A percentile compares a stretch with the other conserved stretches of the same genome.
Evolutionary conservation across 2,888 invertebrate species (phyloP).

Genomic region (Drosophila nr. fundita): DNA sequence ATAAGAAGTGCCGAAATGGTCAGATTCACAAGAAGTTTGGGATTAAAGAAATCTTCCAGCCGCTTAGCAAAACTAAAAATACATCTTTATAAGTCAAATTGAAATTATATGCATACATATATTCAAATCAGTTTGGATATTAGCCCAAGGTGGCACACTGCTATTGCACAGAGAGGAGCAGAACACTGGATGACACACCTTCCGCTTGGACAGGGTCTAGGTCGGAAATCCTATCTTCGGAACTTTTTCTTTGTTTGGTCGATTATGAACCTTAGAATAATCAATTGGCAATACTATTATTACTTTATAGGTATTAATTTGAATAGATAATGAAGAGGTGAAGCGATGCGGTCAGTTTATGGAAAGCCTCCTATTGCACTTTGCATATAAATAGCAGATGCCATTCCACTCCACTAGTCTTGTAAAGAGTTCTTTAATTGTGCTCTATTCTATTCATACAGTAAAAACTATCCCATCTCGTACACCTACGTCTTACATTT

Average conservation of each 20-base stretch:
- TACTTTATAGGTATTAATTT: not conserved
- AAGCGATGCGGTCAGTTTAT: not conserved
- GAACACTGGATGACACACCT: not conserved
- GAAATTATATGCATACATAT: not conserved
- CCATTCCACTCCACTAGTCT: not conserved
- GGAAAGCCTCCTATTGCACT: not conserved
- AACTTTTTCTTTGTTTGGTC: not conserved
- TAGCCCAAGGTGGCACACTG: not conserved
- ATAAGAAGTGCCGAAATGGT: conserved; percentile 83
- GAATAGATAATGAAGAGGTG: not conserved
- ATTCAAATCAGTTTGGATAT: not conserved
- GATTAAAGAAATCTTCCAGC: conserved; percentile 83
- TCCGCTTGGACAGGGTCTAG: not conserved
- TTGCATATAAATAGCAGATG: not conserved
- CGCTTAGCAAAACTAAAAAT: conserved; percentile 74
- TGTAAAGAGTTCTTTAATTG: not conserved
- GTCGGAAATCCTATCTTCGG: no score
- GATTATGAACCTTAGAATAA: not conserved
- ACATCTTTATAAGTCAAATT: not conserved
- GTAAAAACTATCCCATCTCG: not conserved
- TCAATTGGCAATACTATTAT: not conserved
- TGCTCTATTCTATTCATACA: not conserved
- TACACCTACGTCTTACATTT: not conserved
- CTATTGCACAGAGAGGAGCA: not conserved
- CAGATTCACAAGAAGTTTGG: conserved; percentile 83